Percentiles rank a stretch among this genome's conserved stretches.
Conservation (phyloP, 2,797 vertebrate species). For the Anabacerthia variegaticeps region DNA sequence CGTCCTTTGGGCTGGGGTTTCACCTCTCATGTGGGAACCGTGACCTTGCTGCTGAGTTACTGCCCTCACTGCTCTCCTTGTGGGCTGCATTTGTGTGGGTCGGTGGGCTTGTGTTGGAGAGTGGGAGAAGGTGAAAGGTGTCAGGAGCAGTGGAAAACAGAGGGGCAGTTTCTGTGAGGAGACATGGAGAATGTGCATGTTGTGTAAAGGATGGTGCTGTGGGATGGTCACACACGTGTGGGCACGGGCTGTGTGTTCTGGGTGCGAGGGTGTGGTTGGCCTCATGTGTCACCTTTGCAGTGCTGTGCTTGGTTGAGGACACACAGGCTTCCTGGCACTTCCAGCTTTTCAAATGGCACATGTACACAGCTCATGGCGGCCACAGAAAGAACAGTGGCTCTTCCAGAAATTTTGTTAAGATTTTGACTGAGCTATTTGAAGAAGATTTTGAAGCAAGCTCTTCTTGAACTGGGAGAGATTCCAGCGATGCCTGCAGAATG, state of each 20-base stretch:
- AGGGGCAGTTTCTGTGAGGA: background rate
- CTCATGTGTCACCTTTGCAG: fast-evolving
- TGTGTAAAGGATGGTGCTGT: background rate
- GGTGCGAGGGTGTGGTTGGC: too few species aligned
- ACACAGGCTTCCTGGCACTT: background rate
- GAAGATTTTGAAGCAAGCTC: background rate
- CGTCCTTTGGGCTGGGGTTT: background rate
- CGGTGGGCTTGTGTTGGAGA: fast-evolving
- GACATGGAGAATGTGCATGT: fast-evolving
- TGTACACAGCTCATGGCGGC: fast-evolving
- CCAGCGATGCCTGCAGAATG: background rate
- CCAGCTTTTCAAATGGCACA: fast-evolving
- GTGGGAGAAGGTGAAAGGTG: background rate
- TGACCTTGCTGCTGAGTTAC: background rate
- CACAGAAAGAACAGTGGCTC: background rate
- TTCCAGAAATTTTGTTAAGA: background rate
- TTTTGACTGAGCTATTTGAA: background rate
- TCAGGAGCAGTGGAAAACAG: background rate
- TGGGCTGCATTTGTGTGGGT: fast-evolving
- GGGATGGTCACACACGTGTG: fast-evolving
- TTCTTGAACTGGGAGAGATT: background rate
- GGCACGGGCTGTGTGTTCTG: fast-evolving
- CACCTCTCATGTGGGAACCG: fast-evolving
- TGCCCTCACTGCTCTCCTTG: background rate
- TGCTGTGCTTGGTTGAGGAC: background rate